These are phyloP conservation scores for Synaphobranchus kaupii DNA, from an alignment of 2,797 vertebrate genomes.

Conservation along the genomic window DNA sequence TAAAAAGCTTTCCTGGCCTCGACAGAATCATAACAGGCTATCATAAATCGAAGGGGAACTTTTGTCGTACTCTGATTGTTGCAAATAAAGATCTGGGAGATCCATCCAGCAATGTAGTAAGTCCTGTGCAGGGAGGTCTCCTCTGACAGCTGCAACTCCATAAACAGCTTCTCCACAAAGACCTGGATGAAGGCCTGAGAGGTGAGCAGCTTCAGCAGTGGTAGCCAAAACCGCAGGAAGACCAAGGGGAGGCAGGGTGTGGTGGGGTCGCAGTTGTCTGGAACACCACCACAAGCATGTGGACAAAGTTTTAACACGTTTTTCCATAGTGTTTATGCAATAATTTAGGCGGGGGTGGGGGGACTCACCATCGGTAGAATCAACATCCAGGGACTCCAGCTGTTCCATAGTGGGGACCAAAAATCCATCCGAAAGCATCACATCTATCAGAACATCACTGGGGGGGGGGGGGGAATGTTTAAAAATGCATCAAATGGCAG, in stretches of 20 bases:
- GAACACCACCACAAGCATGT: background rate
- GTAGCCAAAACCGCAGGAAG: constrained; percentile 88
- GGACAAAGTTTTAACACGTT: background rate
- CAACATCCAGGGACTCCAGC: constrained; percentile 79
- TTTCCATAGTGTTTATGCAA: background rate
- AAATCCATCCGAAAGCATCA: constrained; percentile 73
- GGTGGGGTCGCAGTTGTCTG: constrained; percentile 33
- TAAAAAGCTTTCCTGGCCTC: background rate
- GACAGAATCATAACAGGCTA: background rate
- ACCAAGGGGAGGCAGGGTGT: constrained; percentile 70
- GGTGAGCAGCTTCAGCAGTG: constrained; percentile 82
- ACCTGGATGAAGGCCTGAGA: constrained; percentile 76
- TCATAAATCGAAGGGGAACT: background rate
- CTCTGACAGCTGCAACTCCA: constrained; percentile 72
- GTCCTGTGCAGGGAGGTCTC: constrained; percentile 66
- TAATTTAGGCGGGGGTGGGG: background rate
- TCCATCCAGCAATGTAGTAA: constrained; percentile 86
- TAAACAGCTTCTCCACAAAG: constrained; percentile 85
- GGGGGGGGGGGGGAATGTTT: constrained; percentile 39
- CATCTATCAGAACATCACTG: constrained; percentile 66
- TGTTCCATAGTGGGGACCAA: constrained; percentile 87
- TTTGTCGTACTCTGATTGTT: constrained; percentile 71
- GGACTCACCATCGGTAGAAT: constrained; percentile 63
- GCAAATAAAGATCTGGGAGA: constrained; percentile 80
- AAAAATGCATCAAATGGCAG: background rate